Conservation (phyloP, 2,797 vertebrate species). For the Merluccius polli region DNA sequence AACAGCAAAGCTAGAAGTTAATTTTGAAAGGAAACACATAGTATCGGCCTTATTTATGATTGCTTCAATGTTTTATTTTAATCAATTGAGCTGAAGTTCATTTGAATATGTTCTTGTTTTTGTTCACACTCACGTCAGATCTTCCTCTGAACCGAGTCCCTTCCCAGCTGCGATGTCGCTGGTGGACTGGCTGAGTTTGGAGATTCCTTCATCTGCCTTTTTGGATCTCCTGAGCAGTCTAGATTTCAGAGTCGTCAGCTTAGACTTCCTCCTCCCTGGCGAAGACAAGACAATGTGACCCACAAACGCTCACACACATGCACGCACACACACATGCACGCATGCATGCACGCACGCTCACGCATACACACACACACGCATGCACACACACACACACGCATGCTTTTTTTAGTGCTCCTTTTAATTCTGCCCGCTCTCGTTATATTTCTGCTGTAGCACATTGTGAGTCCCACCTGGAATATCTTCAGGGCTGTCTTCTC, state of each 20-base stretch:
- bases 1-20: not conserved
- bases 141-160: constrained; percentile 78
- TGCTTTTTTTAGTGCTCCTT: no score
- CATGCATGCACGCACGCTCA: no score
- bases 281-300: constrained; percentile 9
- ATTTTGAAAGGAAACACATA: not conserved
- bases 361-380: no score
- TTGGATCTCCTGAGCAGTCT: constrained; percentile 83
- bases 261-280: constrained; percentile 85
- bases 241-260: constrained; percentile 79
- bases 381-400: not conserved
- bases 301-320: not conserved
- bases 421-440: not conserved
- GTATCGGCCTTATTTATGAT: not conserved
- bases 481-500: constrained; percentile 80
- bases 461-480: constrained; percentile 74
- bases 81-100: no score
- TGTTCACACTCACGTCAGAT: constrained; percentile 64
- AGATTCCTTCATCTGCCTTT: constrained; percentile 64
- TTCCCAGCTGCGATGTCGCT: constrained; percentile 72
- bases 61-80: not conserved
- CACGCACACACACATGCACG: not conserved
- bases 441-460: not conserved
- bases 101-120: not conserved
- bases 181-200: constrained; percentile 81